phyloP scores from a whole-genome alignment of 2,113 vertebrate species.

The Cacatua alba region DNA sequence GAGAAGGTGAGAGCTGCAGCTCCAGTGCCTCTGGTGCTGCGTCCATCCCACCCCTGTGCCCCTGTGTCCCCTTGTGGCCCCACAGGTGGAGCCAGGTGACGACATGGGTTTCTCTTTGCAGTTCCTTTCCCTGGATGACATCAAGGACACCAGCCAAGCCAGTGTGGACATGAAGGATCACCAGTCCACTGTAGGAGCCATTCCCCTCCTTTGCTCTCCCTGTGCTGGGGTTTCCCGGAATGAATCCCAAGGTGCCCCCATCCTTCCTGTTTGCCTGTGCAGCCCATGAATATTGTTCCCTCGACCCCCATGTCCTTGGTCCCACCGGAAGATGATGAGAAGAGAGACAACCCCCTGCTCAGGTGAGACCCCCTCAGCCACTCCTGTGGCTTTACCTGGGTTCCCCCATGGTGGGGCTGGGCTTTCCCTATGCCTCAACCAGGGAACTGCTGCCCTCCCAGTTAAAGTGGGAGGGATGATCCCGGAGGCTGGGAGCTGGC shows the following conservation, averaged over 20 bases:
- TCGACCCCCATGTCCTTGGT: conserved; percentile 85
- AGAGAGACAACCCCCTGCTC: conserved; percentile 82
- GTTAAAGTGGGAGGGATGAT: background rate
- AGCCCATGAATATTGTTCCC: conserved; percentile 76
- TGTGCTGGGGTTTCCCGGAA: rapidly evolving
- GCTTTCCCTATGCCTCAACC: background rate
- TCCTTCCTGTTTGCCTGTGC: background rate
- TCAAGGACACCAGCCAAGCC: conserved; percentile 22
- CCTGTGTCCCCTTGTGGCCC: rapidly evolving
- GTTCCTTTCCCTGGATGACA: conserved; percentile 79
- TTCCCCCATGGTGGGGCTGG: background rate
- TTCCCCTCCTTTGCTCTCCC: rapidly evolving
- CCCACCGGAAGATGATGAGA: conserved; percentile 80
- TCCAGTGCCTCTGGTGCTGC: background rate
- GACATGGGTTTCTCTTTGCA: background rate
- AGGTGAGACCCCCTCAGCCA: conserved; percentile 68
- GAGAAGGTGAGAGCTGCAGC: background rate
- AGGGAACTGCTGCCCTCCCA: background rate
- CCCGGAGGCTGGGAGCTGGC: background rate
- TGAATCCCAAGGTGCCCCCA: rapidly evolving
- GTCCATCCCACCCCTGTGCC: background rate
- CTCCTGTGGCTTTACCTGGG: background rate
- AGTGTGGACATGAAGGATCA: conserved; percentile 65
- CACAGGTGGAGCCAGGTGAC: rapidly evolving
- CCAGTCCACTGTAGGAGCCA: background rate